Evolutionary conservation across 2,113 vertebrate genomes (phyloP).

Genomic region (Brachirus orientalis): DNA sequence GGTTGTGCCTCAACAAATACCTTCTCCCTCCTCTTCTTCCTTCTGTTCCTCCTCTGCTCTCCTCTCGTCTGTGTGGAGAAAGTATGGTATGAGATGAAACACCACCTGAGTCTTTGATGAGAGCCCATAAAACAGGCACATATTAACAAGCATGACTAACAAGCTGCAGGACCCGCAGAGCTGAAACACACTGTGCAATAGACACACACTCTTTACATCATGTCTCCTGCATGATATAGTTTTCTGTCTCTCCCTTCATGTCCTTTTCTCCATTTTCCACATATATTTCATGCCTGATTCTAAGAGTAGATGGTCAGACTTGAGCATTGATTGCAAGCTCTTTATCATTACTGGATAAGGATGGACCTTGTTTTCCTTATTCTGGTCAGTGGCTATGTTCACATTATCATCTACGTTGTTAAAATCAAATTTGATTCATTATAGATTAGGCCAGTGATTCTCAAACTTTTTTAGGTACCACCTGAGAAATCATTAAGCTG

Average conservation of each 20-base stretch:
- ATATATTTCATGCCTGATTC: constrained; percentile 45
- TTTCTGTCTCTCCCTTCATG: constrained; percentile 25
- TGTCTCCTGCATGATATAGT: constrained; percentile 37
- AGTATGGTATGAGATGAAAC: constrained; percentile 79
- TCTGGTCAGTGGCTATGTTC: too few relatives aligned
- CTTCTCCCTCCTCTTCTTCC: constrained; percentile 20
- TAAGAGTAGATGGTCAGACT: too few relatives aligned
- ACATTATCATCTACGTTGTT: too few relatives aligned
- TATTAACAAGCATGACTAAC: constrained; percentile 82
- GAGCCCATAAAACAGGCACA: constrained; percentile 70
- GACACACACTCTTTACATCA: too few relatives aligned
- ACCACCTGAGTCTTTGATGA: constrained; percentile 73
- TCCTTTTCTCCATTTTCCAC: constrained; percentile 53
- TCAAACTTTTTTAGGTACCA: too few relatives aligned
- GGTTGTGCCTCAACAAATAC: background rate
- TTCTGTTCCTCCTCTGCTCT: constrained; percentile 9
- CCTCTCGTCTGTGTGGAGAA: constrained; percentile 43
- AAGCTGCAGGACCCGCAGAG: constrained; percentile 72
- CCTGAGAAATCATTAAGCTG: too few relatives aligned
- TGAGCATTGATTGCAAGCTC: too few relatives aligned
- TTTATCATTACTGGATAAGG: too few relatives aligned
- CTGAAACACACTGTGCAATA: constrained; percentile 42
- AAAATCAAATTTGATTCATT: too few relatives aligned
- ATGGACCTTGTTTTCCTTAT: too few relatives aligned
- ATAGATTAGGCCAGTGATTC: too few relatives aligned